Percentiles rank a stretch among this genome's conserved stretches.
Conservation (phyloP, 64 coral and sea anemone genomes). For the Pachyseris speciosa region DNA sequence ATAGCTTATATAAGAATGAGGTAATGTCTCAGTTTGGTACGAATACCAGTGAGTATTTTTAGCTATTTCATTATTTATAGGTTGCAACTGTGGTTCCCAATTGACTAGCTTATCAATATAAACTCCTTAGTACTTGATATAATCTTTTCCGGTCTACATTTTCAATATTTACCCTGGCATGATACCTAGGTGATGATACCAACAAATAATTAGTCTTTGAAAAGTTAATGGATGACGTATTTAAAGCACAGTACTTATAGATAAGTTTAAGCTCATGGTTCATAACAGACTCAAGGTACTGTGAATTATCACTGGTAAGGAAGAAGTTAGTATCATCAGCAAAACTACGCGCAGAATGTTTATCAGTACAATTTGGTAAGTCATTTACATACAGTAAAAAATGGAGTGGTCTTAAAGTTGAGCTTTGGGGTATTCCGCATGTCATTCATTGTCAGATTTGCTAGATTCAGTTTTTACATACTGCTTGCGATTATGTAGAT, state of each 20-base stretch:
- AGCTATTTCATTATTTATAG: constrained; percentile 7
- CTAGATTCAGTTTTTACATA: not conserved
- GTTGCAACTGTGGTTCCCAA: constrained; percentile 31
- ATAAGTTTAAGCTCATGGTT: not conserved
- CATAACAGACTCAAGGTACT: constrained; percentile 8
- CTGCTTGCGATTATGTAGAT: not conserved
- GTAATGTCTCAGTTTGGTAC: constrained; percentile 24
- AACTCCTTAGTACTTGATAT: too few relatives aligned
- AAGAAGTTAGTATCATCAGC: not conserved
- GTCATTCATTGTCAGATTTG: not conserved
- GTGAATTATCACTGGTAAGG: not conserved
- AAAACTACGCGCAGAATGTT: not conserved
- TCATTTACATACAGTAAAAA: not conserved
- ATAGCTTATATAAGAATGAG: not conserved
- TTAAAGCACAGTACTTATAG: not conserved
- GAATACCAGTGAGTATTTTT: constrained; percentile 40
- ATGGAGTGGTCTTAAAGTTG: not conserved
- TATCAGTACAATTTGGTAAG: not conserved
- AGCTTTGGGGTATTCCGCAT: not conserved
- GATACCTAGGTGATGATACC: not conserved
- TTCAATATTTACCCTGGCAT: too few relatives aligned
- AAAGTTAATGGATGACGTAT: not conserved
- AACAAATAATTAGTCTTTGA: constrained; percentile 9
- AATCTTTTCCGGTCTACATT: too few relatives aligned
- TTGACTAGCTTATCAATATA: constrained; percentile 56